Evolutionary conservation across 2,113 vertebrate genomes (phyloP), one percentile per base, ranked within the genome.

Genomic region (Calonectris borealis): DNA sequence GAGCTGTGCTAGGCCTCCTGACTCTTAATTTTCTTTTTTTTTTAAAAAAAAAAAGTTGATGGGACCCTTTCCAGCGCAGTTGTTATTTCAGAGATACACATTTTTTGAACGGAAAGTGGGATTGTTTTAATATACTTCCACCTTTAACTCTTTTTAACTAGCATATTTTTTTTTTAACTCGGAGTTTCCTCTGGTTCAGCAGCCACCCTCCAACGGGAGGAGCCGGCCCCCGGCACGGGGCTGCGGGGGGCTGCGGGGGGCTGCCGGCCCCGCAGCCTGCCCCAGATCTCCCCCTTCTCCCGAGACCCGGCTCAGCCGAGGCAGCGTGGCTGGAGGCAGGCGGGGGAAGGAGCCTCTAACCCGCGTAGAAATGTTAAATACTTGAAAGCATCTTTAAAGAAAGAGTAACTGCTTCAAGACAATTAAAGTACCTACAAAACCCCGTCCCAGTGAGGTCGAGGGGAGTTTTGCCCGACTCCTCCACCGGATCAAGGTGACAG

Each of bases 371-470:
- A n/a, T 6, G 10, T 70, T 58, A 38, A 77, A 51, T 36, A 31
- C 44, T 34, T 40, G 9, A 73, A 89, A 84, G 3, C 42, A 38
- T 3, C 42, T n/a, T 61, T 79, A 25, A 48, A 85, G 44, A 34
- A 81, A 48, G 44, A 87, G 18, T 20, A n/a, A 19, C 46, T 42
- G 9, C 48, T 54, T 73, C 34, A 51, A 38, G 60, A 60, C 29
- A 54, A 32, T 20, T 60, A 19, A 75, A 82, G 7, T 21, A 51
- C 15, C 26, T 60, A 42, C 19, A 64, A 82, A 90, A 13, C 9
- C 20, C 29, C 1, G 0, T 32, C n/a, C 52, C 21, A 9, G 9
- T 16, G 48, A 84, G n/a, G 60, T 10, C 0, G 1, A 46, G 42
- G 24, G 64, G 16, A 18, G 1, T 31, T 91, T 81, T 80, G 22